phyloP scores from a whole-genome alignment of 2,888 invertebrate genomes.

The Leptarthrus brevirostris region DNA sequence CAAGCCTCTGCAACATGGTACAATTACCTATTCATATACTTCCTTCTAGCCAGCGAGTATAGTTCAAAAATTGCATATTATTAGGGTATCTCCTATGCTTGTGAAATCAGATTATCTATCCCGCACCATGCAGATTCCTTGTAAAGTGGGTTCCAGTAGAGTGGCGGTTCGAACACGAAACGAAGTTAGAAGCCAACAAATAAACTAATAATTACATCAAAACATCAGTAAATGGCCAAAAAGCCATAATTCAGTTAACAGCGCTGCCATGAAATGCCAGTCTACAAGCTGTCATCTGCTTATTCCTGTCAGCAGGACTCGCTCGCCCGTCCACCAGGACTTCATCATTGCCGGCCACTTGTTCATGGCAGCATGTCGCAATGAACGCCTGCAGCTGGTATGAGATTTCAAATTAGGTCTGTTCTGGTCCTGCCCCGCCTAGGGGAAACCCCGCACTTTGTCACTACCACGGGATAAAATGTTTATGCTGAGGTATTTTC shows the following conservation, averaged over 20 bases:
- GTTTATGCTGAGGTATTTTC: conserved; percentile 22
- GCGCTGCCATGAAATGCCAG: conserved; percentile 50
- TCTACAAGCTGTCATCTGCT: conserved; percentile 6
- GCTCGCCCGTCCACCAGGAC: background rate
- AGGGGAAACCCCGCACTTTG: background rate
- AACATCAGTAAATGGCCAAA: conserved; percentile 58
- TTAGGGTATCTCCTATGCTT: no score
- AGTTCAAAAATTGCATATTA: no score
- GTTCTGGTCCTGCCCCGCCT: background rate
- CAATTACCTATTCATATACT: no score
- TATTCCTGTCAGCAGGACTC: conserved; percentile 27
- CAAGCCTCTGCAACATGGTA: no score
- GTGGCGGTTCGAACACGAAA: background rate
- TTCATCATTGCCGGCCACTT: conserved; percentile 3
- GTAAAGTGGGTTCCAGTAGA: no score
- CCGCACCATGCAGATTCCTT: no score
- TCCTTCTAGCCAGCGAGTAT: no score
- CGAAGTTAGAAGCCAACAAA: conserved; percentile 41
- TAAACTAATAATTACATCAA: conserved; percentile 57
- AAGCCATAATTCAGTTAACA: conserved; percentile 58
- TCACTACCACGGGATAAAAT: conserved; percentile 16
- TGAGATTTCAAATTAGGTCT: conserved; percentile 39
- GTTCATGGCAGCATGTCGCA: conserved; percentile 42
- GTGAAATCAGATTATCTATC: no score
- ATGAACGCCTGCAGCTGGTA: background rate